These are phyloP conservation scores for Aphaenogaster rudis DNA, from an alignment of 1,140 invertebrate genomes.

Conservation along the genomic window DNA sequence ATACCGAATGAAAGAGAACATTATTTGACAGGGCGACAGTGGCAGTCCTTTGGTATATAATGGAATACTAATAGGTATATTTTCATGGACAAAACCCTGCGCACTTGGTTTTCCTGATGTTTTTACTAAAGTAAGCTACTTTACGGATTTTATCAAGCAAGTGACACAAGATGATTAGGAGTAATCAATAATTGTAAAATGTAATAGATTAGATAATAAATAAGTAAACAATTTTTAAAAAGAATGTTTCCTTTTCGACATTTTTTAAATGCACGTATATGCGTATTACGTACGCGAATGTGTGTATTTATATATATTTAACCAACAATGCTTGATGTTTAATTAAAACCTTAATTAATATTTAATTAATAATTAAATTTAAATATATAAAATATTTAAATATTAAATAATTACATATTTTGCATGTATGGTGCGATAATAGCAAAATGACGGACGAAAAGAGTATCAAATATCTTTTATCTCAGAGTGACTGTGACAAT, in stretches of 20 bases:
- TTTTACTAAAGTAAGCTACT: constrained; percentile 58
- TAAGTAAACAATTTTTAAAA: neutral
- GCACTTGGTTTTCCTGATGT: constrained; percentile 67
- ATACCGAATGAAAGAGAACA: neutral
- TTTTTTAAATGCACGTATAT: neutral
- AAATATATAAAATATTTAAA: too few relatives aligned
- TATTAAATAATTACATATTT: too few relatives aligned
- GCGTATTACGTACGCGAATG: neutral
- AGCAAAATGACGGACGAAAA: too few relatives aligned
- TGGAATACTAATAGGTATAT: constrained; percentile 41
- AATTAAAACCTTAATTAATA: too few relatives aligned
- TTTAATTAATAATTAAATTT: too few relatives aligned
- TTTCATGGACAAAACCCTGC: constrained; percentile 64
- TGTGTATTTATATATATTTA: neutral
- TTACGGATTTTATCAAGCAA: constrained; percentile 43
- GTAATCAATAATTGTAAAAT: neutral
- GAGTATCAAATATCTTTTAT: too few relatives aligned
- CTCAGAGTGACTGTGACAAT: too few relatives aligned
- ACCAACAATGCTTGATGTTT: neutral
- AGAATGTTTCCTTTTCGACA: neutral
- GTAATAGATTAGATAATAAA: neutral
- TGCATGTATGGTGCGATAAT: too few relatives aligned
- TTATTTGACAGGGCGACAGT: constrained; percentile 56
- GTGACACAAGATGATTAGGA: neutral
- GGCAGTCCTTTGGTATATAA: constrained; percentile 56